Evolutionary conservation across 1,140 invertebrate genomes (phyloP), one percentile per base, ranked within the genome.

Genomic region (Thereuonema tuberculata): DNA sequence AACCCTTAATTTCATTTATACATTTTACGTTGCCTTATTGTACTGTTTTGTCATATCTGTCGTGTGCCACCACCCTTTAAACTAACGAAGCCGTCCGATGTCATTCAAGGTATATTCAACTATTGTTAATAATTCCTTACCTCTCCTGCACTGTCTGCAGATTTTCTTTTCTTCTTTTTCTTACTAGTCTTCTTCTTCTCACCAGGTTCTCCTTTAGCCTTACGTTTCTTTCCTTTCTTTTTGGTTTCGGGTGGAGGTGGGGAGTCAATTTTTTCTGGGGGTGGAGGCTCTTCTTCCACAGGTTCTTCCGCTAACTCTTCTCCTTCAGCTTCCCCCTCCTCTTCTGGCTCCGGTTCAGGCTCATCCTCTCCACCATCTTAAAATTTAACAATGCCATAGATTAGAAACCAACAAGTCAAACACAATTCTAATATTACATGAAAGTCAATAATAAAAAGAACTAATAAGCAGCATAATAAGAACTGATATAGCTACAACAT

Each of bases 141-240:
- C 37, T 63, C 65, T 28, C 64, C 66, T 66, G 84, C 89, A 75
- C 87, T 91, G 65, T 93, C 89, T 75, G 71, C 66, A 76, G 88
- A 89, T 76, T 87, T 87, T 78, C 89, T 90, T 77, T 92, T 92
- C 78, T 93, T 93, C 71, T 88, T 86, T 72, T 90, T 90, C 73
- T 89, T 90, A 28, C 87, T 87, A 68, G 90, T 91, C 68, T 90
- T 89, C 60, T 89, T 85, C 68, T 64, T 62, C 28, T 61, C 62
- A 21, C 66, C 65, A 1, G 57, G 56, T 29, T 90, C 88, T 64
- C 87, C 83, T 65, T 83, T 79, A 23, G 85, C 86, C 78, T 91
- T 92, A 66, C 89, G 80, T 71, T 93, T 93, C 71, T 93, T 93
- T 2, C 87, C 88, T 68, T 92, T 92, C 67, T 90, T 90, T 72